phyloP scores from a whole-genome alignment of 1,140 invertebrate genomes.

The Ostrea edulis region DNA sequence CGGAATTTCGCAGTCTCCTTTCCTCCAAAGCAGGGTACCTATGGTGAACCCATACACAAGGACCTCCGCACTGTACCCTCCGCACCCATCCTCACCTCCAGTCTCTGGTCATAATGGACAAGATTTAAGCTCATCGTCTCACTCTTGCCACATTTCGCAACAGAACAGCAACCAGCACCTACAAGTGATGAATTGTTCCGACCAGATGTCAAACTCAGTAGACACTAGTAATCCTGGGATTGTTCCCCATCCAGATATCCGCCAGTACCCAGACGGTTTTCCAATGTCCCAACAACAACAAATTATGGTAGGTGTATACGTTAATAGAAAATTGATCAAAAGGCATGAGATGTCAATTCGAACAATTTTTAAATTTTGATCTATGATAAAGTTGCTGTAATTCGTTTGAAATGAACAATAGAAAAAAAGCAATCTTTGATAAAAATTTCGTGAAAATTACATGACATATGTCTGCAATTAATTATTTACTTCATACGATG shows the following conservation, averaged over 20 bases:
- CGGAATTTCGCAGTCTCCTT: not conserved
- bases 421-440: too few relatives aligned
- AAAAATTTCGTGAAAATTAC: too few relatives aligned
- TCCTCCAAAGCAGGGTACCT: not conserved
- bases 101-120: not conserved
- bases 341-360: too few relatives aligned
- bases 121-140: not conserved
- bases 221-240: not conserved
- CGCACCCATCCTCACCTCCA: not conserved
- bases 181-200: not conserved
- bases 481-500: too few relatives aligned
- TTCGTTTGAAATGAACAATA: too few relatives aligned
- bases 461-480: too few relatives aligned
- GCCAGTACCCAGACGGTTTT: not conserved
- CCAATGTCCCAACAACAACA: slow-evolving; percentile 33
- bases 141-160: not conserved
- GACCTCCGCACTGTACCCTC: not conserved
- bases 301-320: slow-evolving; percentile 42
- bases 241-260: not conserved
- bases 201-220: not conserved
- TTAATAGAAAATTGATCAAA: too few relatives aligned
- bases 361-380: too few relatives aligned
- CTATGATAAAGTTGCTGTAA: too few relatives aligned
- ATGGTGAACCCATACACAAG: not conserved
- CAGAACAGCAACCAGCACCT: not conserved